Conservation (phyloP, 2,113 vertebrate species). For the Damaliscus lunatus region DNA sequence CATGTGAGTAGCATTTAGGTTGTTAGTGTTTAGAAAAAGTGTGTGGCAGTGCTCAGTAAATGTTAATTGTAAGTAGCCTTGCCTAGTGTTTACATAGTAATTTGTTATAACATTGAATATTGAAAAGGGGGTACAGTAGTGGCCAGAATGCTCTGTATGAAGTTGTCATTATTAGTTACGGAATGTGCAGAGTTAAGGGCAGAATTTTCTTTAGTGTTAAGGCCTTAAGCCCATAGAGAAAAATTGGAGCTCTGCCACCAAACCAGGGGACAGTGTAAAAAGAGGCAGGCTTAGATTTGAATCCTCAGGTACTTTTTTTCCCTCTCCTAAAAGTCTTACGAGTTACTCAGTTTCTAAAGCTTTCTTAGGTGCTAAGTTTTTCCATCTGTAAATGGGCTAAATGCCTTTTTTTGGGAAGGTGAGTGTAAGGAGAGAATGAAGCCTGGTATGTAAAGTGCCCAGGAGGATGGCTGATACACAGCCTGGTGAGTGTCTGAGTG, state of each 20-base stretch:
- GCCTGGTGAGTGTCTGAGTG: not conserved
- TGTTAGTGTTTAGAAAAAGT: not conserved
- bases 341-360: not conserved
- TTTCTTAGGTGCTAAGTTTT: not conserved
- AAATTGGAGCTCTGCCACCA: not conserved
- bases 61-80: not conserved
- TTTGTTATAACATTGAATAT: not conserved
- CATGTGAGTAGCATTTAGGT: not conserved
- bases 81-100: not conserved
- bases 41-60: not conserved
- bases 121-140: not conserved
- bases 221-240: not conserved
- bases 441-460: not conserved
- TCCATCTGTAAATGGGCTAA: not conserved
- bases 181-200: not conserved
- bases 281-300: not conserved
- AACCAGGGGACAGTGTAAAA: not conserved
- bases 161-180: not conserved
- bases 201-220: not conserved
- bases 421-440: slow-evolving; percentile 5
- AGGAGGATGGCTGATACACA: not conserved
- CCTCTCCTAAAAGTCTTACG: not conserved
- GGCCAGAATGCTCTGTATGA: not conserved
- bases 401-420: not conserved
- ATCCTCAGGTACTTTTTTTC: not conserved